Evolutionary conservation across 2,888 invertebrate genomes (phyloP).

Genomic region (Andrena fulva): DNA sequence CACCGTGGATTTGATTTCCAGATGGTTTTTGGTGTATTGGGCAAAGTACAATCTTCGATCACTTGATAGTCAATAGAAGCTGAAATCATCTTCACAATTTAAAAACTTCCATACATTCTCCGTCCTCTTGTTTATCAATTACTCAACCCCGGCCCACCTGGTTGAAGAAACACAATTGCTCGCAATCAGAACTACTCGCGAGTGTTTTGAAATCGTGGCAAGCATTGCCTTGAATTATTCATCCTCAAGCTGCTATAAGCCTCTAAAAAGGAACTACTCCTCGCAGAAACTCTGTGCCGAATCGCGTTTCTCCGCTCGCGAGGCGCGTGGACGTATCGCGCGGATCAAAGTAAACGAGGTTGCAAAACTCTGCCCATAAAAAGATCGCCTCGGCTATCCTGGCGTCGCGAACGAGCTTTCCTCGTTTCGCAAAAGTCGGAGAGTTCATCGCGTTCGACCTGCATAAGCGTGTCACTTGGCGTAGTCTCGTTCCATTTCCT

Average conservation of each 20-base stretch:
- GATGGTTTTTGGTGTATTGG: too few relatives aligned
- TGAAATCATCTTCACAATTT: too few relatives aligned
- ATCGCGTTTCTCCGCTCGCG: background rate
- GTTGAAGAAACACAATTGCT: too few relatives aligned
- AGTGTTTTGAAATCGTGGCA: too few relatives aligned
- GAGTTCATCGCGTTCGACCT: conserved; percentile 21
- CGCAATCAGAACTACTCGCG: too few relatives aligned
- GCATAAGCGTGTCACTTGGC: conserved; percentile 15
- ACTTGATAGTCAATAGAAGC: too few relatives aligned
- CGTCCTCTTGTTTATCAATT: too few relatives aligned
- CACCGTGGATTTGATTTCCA: too few relatives aligned
- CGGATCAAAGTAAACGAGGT: conserved; percentile 7
- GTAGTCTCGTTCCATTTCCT: conserved; percentile 17
- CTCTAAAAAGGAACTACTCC: background rate
- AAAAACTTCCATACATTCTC: too few relatives aligned
- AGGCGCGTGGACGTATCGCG: background rate
- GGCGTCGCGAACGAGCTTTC: background rate
- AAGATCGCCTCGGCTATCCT: background rate
- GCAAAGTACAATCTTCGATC: too few relatives aligned
- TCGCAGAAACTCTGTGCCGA: background rate
- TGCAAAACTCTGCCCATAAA: conserved; percentile 19
- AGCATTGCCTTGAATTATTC: background rate
- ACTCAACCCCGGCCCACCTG: too few relatives aligned
- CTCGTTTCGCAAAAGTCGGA: background rate
- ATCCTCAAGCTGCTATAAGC: conserved; percentile 10